These are phyloP conservation scores for Drosophila busckii DNA, from an alignment of 1,140 invertebrate species.

Conservation along the genomic window DNA sequence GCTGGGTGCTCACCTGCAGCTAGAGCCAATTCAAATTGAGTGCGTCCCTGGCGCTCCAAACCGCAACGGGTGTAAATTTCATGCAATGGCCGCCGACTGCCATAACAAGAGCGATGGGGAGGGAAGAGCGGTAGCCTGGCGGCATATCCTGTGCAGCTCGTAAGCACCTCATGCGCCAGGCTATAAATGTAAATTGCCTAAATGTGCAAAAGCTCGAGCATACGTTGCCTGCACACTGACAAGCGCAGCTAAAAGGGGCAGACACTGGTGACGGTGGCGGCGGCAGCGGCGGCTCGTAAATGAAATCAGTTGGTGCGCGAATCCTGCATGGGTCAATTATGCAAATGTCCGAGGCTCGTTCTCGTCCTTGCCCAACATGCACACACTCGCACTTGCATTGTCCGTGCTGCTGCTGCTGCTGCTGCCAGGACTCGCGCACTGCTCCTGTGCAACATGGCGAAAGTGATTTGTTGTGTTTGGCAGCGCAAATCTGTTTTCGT, in stretches of 20 bases:
- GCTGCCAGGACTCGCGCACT: not conserved
- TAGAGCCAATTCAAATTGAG: slow-evolving; percentile 51
- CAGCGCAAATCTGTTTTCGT: slow-evolving; percentile 73
- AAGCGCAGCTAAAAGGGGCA: not conserved
- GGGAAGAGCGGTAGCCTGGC: slow-evolving; percentile 33
- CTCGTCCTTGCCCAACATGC: slow-evolving; percentile 1
- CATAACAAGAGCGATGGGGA: not conserved
- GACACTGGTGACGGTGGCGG: not conserved
- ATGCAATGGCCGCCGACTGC: slow-evolving; percentile 10
- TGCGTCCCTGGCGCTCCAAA: slow-evolving; percentile 50
- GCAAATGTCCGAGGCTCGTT: slow-evolving; percentile 58
- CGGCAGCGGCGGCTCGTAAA: slow-evolving; percentile 47
- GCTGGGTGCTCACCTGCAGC: slow-evolving; percentile 24
- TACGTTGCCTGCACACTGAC: slow-evolving; percentile 62
- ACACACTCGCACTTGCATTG: slow-evolving; percentile 19
- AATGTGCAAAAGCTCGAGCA: slow-evolving; percentile 74
- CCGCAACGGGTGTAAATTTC: slow-evolving; percentile 75
- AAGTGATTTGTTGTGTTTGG: slow-evolving; percentile 72
- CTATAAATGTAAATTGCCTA: slow-evolving; percentile 77
- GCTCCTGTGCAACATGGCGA: slow-evolving; percentile 51
- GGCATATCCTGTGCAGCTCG: slow-evolving; percentile 72
- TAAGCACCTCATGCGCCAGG: slow-evolving; percentile 74
- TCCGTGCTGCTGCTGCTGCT: slow-evolving; percentile 4
- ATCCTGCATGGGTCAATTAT: slow-evolving; percentile 77
- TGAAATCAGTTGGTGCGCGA: slow-evolving; percentile 77